Percentiles rank a stretch among this genome's conserved stretches.
phyloP scores from a whole-genome alignment of 2,888 invertebrate genomes.

The Theodoxus fluviatilis region DNA sequence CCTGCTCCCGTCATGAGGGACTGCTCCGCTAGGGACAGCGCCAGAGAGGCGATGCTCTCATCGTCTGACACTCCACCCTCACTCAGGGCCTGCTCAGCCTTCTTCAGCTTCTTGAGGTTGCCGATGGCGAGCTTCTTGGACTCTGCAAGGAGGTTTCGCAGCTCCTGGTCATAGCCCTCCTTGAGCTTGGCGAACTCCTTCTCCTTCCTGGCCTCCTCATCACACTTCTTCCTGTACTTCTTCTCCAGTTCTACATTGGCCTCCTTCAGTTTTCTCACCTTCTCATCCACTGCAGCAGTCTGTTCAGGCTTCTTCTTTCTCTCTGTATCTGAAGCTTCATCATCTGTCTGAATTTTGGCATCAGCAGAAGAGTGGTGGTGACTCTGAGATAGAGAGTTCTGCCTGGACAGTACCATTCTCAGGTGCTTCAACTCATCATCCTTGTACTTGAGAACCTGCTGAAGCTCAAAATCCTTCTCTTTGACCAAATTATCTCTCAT shows the following conservation, averaged over 20 bases:
- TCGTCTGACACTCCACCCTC: constrained; percentile 44
- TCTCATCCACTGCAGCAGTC: constrained; percentile 43
- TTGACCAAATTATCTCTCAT: constrained; percentile 43
- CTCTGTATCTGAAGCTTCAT: too few relatives aligned
- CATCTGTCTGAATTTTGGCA: not conserved
- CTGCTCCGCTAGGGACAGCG: too few relatives aligned
- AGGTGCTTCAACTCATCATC: constrained; percentile 51
- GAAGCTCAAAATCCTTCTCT: constrained; percentile 50
- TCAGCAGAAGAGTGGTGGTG: not conserved
- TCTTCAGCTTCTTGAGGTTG: constrained; percentile 46
- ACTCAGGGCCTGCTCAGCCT: constrained; percentile 47
- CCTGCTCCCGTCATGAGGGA: too few relatives aligned
- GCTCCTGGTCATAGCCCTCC: constrained; percentile 47
- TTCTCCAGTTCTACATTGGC: constrained; percentile 39
- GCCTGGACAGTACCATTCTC: constrained; percentile 23
- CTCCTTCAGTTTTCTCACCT: constrained; percentile 43
- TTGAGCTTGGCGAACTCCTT: constrained; percentile 46
- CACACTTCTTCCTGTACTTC: constrained; percentile 38
- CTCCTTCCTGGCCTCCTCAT: constrained; percentile 44
- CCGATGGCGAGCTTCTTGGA: constrained; percentile 46
- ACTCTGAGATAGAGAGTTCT: not conserved
- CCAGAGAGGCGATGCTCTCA: constrained; percentile 32
- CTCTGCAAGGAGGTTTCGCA: constrained; percentile 47
- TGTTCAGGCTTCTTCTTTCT: constrained; percentile 36
- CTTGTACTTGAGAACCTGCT: constrained; percentile 49